A percentile compares a stretch with the other conserved stretches of the same genome.
Evolutionary conservation across 2,113 vertebrate genomes (phyloP).

Genomic region (Panurus biarmicus): DNA sequence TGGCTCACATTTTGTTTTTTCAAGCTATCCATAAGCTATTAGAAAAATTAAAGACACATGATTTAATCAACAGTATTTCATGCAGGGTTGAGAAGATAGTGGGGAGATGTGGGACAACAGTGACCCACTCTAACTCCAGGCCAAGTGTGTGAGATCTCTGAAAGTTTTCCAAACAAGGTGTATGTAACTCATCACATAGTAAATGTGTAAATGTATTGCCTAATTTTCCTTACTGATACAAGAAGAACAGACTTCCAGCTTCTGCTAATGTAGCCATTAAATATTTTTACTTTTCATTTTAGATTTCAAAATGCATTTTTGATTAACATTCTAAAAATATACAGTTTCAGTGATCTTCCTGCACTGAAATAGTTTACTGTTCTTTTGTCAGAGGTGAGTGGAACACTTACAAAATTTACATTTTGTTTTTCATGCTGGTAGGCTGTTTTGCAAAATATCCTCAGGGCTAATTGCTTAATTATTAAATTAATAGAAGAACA

Average conservation of each 20-base stretch:
- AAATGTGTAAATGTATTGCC: neutral
- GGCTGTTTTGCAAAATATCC: neutral
- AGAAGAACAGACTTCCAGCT: neutral
- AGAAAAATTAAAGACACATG: neutral
- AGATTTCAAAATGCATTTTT: neutral
- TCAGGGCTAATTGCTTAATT: conserved; percentile 15
- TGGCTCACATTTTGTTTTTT: neutral
- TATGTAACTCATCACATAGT: neutral
- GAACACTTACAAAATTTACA: neutral
- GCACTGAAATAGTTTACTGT: neutral
- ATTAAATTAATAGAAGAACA: conserved; percentile 26
- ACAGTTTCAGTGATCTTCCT: neutral
- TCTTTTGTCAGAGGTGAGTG: neutral
- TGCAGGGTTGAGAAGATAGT: neutral
- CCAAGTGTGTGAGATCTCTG: neutral
- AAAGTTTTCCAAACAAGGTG: neutral
- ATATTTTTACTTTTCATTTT: neutral
- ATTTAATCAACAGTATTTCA: neutral
- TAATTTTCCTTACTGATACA: neutral
- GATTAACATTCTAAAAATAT: neutral
- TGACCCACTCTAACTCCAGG: neutral
- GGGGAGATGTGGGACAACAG: neutral
- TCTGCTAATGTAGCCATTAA: neutral
- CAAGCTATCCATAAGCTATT: neutral
- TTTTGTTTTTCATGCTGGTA: neutral